Evolutionary conservation across 1,140 invertebrate species (phyloP).

Genomic region (Drosophila busckii): DNA sequence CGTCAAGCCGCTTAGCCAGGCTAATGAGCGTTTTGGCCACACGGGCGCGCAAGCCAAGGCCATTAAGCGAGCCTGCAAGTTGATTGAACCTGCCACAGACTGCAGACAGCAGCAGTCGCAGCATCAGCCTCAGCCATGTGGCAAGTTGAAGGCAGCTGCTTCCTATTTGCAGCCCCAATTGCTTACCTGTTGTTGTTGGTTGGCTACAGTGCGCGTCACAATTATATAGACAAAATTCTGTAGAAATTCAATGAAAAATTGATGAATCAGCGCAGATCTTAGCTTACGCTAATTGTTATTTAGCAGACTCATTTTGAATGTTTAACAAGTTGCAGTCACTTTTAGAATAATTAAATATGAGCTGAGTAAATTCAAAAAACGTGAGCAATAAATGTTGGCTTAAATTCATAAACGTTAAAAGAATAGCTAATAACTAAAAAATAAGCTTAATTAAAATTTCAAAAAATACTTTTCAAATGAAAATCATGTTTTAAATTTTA

Average conservation of each 20-base stretch:
- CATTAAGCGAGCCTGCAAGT: conserved; percentile 29
- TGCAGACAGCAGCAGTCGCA: too few relatives aligned
- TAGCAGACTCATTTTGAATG: too few relatives aligned
- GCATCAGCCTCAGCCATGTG: conserved; percentile 29
- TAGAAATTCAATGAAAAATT: conserved; percentile 4
- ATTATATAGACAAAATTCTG: conserved; percentile 11
- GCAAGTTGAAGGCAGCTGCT: conserved; percentile 33
- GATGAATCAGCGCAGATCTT: conserved; percentile 6
- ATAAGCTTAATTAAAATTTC: too few relatives aligned
- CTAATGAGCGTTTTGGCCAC: conserved; percentile 30
- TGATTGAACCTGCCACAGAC: conserved; percentile 52
- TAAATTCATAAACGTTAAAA: too few relatives aligned
- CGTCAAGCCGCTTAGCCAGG: conserved; percentile 40
- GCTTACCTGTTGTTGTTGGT: too few relatives aligned
- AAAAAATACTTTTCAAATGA: too few relatives aligned
- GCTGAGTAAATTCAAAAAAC: too few relatives aligned
- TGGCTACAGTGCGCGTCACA: conserved; percentile 24
- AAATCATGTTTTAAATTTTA: too few relatives aligned
- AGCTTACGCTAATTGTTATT: too few relatives aligned
- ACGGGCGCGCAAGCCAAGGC: conserved; percentile 33
- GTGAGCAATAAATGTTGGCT: too few relatives aligned
- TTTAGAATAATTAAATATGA: not conserved
- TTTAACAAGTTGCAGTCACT: not conserved
- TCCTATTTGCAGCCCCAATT: conserved; percentile 8
- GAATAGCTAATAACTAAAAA: too few relatives aligned